Percentiles rank a stretch among this genome's conserved stretches.
phyloP scores from a whole-genome alignment of 30 jellyfish, hydroid and myxozoan genomes.

The Hydra vulgaris region DNA sequence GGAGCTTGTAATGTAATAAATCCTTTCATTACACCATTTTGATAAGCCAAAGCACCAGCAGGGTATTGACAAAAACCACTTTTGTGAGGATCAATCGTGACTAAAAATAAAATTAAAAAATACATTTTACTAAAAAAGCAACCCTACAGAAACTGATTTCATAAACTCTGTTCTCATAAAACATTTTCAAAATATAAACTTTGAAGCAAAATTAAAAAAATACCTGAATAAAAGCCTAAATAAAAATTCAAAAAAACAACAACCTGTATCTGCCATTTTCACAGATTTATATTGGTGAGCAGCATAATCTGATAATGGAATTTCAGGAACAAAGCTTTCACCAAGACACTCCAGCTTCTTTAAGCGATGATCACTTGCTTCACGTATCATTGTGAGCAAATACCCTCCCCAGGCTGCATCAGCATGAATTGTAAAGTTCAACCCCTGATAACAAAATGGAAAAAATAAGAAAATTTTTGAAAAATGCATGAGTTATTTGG shows the following conservation, averaged over 20 bases:
- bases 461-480: too few species aligned
- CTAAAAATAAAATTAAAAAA: not conserved
- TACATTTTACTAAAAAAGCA: not conserved
- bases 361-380: slow-evolving; percentile 7
- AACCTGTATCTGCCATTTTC: slow-evolving; percentile 41
- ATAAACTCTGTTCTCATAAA: too few species aligned
- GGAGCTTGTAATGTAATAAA: slow-evolving; percentile 16
- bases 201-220: not conserved
- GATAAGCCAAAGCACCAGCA: slow-evolving; percentile 53
- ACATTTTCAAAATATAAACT: too few species aligned
- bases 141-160: not conserved
- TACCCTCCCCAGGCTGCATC: slow-evolving; percentile 80
- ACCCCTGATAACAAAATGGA: slow-evolving; percentile 27
- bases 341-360: not conserved
- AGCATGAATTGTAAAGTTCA: slow-evolving; percentile 43
- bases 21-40: slow-evolving; percentile 48
- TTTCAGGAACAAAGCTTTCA: slow-evolving; percentile 23
- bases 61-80: slow-evolving; percentile 58
- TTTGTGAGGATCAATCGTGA: slow-evolving; percentile 55
- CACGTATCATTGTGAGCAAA: slow-evolving; percentile 33
- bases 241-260: too few species aligned
- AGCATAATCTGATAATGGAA: slow-evolving; percentile 35
- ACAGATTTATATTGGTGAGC: slow-evolving; percentile 24
- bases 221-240: too few species aligned
- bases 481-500: too few species aligned